A percentile compares a stretch with the other conserved stretches of the same genome.
Evolutionary conservation across 2,888 invertebrate genomes (phyloP).

Genomic region (Conistra vaccinii): DNA sequence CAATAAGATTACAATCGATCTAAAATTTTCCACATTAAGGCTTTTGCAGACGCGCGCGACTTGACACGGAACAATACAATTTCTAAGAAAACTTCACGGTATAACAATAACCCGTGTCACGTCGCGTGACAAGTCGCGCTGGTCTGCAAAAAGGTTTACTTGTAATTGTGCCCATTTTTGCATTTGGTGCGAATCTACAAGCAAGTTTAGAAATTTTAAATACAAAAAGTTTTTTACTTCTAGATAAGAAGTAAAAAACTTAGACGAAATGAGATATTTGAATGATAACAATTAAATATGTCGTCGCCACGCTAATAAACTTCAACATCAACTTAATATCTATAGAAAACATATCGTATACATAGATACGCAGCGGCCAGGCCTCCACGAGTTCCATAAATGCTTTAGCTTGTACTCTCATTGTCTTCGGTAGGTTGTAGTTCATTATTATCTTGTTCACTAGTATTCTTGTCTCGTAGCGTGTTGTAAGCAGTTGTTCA

Average conservation of each 20-base stretch:
- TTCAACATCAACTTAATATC: slow-evolving; percentile 81
- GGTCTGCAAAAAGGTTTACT: too few species aligned
- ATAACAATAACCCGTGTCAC: too few species aligned
- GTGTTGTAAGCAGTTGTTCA: slow-evolving; percentile 71
- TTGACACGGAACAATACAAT: too few species aligned
- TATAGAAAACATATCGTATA: slow-evolving; percentile 81
- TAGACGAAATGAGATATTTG: slow-evolving; percentile 75
- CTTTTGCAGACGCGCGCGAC: too few species aligned
- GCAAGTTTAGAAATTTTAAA: background rate
- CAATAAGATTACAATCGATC: background rate
- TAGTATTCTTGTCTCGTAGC: slow-evolving; percentile 74
- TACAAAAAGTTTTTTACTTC: background rate
- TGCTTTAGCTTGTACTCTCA: slow-evolving; percentile 80
- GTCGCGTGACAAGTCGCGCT: too few species aligned
- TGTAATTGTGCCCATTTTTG: background rate
- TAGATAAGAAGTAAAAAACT: background rate
- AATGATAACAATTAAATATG: slow-evolving; percentile 82
- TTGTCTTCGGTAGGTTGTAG: slow-evolving; percentile 76
- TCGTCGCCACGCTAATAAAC: slow-evolving; percentile 81
- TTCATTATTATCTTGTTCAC: slow-evolving; percentile 82
- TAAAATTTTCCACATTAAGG: too few species aligned
- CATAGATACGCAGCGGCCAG: slow-evolving; percentile 75
- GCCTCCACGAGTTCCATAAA: slow-evolving; percentile 80
- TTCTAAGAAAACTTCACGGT: too few species aligned
- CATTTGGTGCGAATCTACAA: background rate